Conservation (phyloP, 2,113 vertebrate genomes). For the Carettochelys insculpta region DNA sequence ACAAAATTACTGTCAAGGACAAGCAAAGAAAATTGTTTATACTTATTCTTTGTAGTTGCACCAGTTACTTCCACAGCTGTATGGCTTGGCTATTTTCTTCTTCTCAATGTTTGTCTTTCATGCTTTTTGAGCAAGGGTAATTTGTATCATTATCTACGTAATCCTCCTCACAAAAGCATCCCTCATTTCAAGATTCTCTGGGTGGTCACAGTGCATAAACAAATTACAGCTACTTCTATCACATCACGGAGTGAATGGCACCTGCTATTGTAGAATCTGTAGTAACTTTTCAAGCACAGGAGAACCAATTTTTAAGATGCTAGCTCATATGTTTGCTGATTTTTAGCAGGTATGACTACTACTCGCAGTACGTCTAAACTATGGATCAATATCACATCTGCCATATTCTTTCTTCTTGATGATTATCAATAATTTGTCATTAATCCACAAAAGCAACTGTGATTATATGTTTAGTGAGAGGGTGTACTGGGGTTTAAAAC, state of each 20-base stretch:
- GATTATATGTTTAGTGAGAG: neutral
- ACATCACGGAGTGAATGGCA: neutral
- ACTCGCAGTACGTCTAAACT: neutral
- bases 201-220: neutral
- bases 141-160: neutral
- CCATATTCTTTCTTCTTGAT: no score
- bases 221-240: neutral
- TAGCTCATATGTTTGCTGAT: neutral
- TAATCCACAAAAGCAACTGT: neutral
- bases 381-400: neutral
- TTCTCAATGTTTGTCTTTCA: constrained; percentile 40
- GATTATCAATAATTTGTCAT: no score
- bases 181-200: neutral
- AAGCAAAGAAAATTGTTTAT: constrained; percentile 11
- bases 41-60: constrained; percentile 43
- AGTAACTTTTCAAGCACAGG: neutral
- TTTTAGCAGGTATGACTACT: neutral
- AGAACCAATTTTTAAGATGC: neutral
- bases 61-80: constrained; percentile 47
- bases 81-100: constrained; percentile 17
- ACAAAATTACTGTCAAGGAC: constrained; percentile 39
- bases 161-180: neutral
- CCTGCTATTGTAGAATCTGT: constrained; percentile 16
- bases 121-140: constrained; percentile 19
- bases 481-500: neutral